Evolutionary conservation across 2,113 vertebrate genomes (phyloP).

Genomic region (Trichomycterus rosablanca): DNA sequence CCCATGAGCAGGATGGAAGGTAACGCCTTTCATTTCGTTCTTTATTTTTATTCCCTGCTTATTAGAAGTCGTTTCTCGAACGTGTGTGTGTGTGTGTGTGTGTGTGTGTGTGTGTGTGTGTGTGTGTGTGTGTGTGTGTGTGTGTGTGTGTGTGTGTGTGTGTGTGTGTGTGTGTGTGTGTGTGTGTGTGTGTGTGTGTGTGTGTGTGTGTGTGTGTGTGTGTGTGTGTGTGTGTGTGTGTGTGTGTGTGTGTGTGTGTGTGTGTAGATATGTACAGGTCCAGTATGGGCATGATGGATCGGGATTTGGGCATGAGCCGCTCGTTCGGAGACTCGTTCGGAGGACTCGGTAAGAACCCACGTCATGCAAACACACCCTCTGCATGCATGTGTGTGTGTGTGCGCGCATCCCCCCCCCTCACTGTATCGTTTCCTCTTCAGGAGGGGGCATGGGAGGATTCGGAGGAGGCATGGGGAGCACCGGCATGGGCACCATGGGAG

Average conservation of each 20-base stretch:
- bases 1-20: conserved; percentile 89
- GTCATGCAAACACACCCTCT: not conserved
- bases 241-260: not conserved
- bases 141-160: not conserved
- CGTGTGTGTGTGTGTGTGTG: not conserved
- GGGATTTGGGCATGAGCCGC: conserved; percentile 87
- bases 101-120: not conserved
- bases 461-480: conserved; percentile 87
- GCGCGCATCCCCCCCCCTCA: not conserved
- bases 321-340: conserved; percentile 91
- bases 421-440: conserved; percentile 65
- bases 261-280: conserved; percentile 75
- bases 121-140: not conserved
- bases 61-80: not conserved
- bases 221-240: not conserved
- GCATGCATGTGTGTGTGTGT: not conserved
- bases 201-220: conserved; percentile 10
- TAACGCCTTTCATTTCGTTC: too few relatives aligned
- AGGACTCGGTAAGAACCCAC: conserved; percentile 78
- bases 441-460: conserved; percentile 85
- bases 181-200: not conserved
- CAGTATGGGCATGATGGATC: conserved; percentile 87
- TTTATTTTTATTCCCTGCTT: not conserved
- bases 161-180: not conserved
- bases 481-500: conserved; percentile 85